Evolutionary conservation across 2,888 invertebrate species (phyloP).

Genomic region (Ormyrus pomaceus): DNA sequence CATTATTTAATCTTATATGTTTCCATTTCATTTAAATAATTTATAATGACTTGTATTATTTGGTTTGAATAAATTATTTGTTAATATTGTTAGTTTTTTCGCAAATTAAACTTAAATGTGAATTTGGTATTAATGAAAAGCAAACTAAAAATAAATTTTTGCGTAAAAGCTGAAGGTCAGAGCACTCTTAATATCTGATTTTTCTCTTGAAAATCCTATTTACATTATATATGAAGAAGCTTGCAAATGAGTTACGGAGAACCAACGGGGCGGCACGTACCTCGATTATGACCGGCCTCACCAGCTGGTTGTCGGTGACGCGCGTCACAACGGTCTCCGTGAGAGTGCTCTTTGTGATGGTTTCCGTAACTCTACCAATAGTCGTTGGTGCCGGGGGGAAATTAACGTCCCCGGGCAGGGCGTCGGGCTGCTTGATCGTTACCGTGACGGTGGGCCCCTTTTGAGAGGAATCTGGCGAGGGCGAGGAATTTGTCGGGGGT

Average conservation of each 20-base stretch:
- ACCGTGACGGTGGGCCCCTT: conserved; percentile 84
- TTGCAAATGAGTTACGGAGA: conserved; percentile 57
- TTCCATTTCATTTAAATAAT: no score
- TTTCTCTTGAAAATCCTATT: conserved; percentile 35
- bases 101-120: not conserved
- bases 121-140: not conserved
- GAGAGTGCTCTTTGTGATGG: conserved; percentile 96
- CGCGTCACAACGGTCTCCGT: conserved; percentile 96
- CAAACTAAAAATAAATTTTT: not conserved
- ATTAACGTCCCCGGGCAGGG: conserved; percentile 82
- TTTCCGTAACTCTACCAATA: conserved; percentile 93
- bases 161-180: not conserved
- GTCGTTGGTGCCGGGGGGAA: conserved; percentile 90
- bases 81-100: no score
- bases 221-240: conserved; percentile 56
- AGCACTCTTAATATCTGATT: conserved; percentile 44
- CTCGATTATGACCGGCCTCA: conserved; percentile 91
- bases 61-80: no score
- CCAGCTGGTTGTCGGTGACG: conserved; percentile 93
- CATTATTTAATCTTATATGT: no score
- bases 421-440: conserved; percentile 86
- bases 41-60: no score
- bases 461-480: conserved; percentile 71
- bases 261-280: conserved; percentile 78
- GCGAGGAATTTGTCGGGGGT: conserved; percentile 66